These are phyloP conservation scores for Sitobion miscanthi DNA, from an alignment of 1,140 invertebrate genomes.

Conservation along the genomic window DNA sequence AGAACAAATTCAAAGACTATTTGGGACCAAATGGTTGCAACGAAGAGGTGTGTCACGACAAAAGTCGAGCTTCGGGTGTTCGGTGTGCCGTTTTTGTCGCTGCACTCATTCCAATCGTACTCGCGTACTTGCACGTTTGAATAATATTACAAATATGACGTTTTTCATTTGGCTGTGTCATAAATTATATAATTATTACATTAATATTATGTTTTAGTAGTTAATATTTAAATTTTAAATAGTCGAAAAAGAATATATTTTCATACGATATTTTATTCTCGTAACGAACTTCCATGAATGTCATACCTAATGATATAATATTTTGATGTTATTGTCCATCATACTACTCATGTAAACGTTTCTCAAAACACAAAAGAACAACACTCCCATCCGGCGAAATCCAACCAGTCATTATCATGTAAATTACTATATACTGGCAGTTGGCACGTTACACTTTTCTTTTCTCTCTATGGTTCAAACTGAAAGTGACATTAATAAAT, in stretches of 20 bases:
- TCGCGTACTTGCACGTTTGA: neutral
- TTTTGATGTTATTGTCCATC: neutral
- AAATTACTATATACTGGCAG: neutral
- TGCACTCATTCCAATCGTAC: neutral
- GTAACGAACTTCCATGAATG: neutral
- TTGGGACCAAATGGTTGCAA: constrained; percentile 59
- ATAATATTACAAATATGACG: neutral
- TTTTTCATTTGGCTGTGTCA: constrained; percentile 10
- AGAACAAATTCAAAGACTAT: constrained; percentile 62
- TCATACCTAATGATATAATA: neutral
- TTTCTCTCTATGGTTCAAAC: neutral
- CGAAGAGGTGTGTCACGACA: constrained; percentile 3
- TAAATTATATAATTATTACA: neutral
- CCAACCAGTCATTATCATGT: constrained; percentile 23
- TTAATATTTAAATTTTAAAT: neutral
- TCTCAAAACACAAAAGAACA: neutral
- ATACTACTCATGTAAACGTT: neutral
- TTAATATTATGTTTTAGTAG: neutral
- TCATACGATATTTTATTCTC: neutral
- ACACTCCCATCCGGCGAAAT: constrained; percentile 13
- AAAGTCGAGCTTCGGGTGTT: neutral
- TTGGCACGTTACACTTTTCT: neutral
- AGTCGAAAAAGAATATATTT: neutral
- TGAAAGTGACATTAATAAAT: neutral
- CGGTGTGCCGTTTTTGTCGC: neutral